phyloP scores from a whole-genome alignment of 2,797 vertebrate genomes.

The Ambastaia sidthimunki region DNA sequence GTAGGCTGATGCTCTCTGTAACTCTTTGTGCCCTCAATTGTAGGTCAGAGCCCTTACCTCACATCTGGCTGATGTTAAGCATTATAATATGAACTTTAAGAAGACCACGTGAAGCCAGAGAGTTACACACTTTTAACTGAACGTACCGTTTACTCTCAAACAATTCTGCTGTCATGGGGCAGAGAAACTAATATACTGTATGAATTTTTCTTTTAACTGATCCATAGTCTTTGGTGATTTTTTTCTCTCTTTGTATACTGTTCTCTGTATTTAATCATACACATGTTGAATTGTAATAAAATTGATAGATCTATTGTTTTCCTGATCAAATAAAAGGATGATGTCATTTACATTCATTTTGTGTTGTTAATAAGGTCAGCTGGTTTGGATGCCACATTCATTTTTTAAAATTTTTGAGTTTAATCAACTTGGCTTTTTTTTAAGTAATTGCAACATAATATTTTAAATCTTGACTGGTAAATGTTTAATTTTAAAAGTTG shows the following conservation, averaged over 20 bases:
- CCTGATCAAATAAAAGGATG: constrained; percentile 54
- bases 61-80: constrained; percentile 36
- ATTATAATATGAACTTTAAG: not conserved
- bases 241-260: constrained; percentile 51
- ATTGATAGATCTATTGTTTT: constrained; percentile 53
- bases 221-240: constrained; percentile 46
- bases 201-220: constrained; percentile 32
- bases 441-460: too few relatives aligned
- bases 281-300: constrained; percentile 57
- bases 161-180: constrained; percentile 38
- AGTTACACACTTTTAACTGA: constrained; percentile 42
- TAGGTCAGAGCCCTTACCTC: constrained; percentile 52
- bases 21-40: constrained; percentile 4
- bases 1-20: not conserved
- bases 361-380: not conserved
- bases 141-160: constrained; percentile 47
- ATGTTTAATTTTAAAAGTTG: too few relatives aligned
- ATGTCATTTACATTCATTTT: constrained; percentile 51
- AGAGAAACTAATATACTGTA: constrained; percentile 48
- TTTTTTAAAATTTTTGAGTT: too few relatives aligned
- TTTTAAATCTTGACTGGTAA: too few relatives aligned
- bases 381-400: too few relatives aligned
- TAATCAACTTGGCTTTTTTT: too few relatives aligned
- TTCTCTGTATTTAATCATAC: constrained; percentile 59
- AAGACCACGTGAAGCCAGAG: constrained; percentile 30